phyloP scores from a whole-genome alignment of 2,113 vertebrate species.

The Aptenodytes patagonicus region DNA sequence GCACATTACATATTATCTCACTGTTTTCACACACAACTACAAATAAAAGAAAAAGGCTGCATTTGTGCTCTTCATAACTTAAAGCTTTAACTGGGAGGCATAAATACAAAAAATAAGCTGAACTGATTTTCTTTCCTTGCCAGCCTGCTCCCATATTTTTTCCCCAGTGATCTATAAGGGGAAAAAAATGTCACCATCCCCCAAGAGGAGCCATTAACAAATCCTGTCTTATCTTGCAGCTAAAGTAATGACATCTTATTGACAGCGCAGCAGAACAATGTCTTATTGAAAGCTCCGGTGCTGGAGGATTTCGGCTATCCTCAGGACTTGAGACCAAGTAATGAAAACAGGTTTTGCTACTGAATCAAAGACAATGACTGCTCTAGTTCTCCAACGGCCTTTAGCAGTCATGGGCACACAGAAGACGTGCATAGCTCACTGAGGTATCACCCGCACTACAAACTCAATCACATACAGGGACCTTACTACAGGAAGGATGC shows the following conservation, averaged over 20 bases:
- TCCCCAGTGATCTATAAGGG: background rate
- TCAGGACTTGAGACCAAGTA: conserved; percentile 1
- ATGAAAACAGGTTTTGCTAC: conserved; percentile 27
- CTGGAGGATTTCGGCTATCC: conserved; percentile 35
- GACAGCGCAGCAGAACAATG: conserved; percentile 8
- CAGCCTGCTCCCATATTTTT: background rate
- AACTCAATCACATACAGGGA: background rate
- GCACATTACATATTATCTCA: background rate
- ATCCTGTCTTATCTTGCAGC: conserved; percentile 29
- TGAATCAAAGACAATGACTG: conserved; percentile 1
- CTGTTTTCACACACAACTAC: background rate
- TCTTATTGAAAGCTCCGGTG: conserved; percentile 28
- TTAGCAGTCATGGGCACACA: background rate
- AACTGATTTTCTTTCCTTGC: background rate
- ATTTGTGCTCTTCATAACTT: background rate
- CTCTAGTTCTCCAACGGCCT: background rate
- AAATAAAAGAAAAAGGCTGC: background rate
- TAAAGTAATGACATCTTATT: conserved; percentile 46
- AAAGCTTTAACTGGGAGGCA: background rate
- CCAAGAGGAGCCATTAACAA: conserved; percentile 32
- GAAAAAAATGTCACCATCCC: background rate
- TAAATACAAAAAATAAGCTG: background rate
- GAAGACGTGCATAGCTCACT: background rate
- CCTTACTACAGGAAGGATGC: background rate
- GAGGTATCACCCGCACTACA: accelerated